Evolutionary conservation across 2,888 invertebrate genomes (phyloP), one percentile per base, ranked within the genome.

Genomic region (Macrophya alboannulata): DNA sequence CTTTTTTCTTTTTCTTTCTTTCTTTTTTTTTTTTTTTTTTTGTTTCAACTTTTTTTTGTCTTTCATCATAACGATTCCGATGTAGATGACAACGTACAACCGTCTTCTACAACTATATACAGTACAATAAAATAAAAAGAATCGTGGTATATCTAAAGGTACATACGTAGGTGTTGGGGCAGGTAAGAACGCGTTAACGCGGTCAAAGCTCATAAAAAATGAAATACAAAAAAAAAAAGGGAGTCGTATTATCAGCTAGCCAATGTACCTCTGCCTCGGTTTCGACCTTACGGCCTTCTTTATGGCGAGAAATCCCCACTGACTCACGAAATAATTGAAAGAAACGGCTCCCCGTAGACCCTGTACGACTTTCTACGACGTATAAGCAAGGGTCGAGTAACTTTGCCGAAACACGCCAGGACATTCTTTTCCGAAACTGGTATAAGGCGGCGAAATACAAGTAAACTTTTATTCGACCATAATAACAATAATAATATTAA

Each of bases 271-370:
- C 25, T 62, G 25, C 25, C 62, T 62, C 68, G 37, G 68, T 68
- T 17, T 68, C 68, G 31, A 55, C 48, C 77, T 43, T 55, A 77
- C 31, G 81, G 81, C 65, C 45, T 59, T 65, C 81, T 81, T 81
- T 81, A 59, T 65, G 62, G 59, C 81, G 81, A 77, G 81, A 81
- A 81, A 81, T 81, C 81, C 81, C 65, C 62, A 81, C 62, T 77
- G 81, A 62, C 81, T 62, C n/a, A 10, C 43, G 81, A 77, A 77
- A 81, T 81, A 81, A 81, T 81, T 81, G 81, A 81, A 65, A 81
- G 43, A 21, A 81, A 81, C 62, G 81, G 48, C 55, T 77, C 77
- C 77, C 77, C 48, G 51, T 55, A 37, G 77, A 77, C 55, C 43
- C 68, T 25, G 68, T 68, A 12, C 25, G 55, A 62, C 62, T 55